These are phyloP conservation scores for Resseliella maxima DNA, from an alignment of 2,888 invertebrate species.

Conservation along the genomic window DNA sequence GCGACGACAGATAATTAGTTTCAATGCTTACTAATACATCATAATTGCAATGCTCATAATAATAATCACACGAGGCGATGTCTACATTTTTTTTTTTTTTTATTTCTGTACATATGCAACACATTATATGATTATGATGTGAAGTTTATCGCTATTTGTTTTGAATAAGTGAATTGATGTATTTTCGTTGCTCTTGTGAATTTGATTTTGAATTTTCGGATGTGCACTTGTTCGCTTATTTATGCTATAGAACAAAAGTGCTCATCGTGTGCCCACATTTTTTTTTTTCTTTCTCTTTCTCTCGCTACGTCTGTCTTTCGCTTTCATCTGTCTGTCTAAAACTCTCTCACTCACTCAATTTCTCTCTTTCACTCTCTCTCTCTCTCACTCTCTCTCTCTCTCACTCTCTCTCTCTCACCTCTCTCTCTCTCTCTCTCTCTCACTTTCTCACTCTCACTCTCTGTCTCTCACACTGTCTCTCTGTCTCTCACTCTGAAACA, in stretches of 20 bases:
- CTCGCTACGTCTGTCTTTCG: too few species aligned
- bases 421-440: too few species aligned
- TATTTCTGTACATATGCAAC: slow-evolving; percentile 9
- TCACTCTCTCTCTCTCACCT: too few species aligned
- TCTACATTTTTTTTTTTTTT: slow-evolving; percentile 27
- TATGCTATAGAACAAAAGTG: too few species aligned
- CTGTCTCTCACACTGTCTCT: too few species aligned
- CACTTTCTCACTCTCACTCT: too few species aligned
- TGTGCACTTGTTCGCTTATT: not conserved
- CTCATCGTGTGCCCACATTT: too few species aligned
- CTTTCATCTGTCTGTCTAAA: too few species aligned
- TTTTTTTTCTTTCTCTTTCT: too few species aligned
- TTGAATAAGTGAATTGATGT: slow-evolving; percentile 17
- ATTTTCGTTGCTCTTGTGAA: not conserved
- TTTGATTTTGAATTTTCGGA: slow-evolving; percentile 26
- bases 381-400: too few species aligned
- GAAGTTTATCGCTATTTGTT: slow-evolving; percentile 54
- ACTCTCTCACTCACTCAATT: too few species aligned
- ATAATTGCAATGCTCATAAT: slow-evolving; percentile 46
- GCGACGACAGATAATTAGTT: slow-evolving; percentile 55
- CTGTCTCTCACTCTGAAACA: not conserved
- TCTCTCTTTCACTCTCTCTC: too few species aligned
- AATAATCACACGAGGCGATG: not conserved
- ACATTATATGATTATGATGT: slow-evolving; percentile 54
- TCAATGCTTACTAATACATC: slow-evolving; percentile 48